Conservation (phyloP, 2,888 invertebrate genomes). For the Eilema caniola region DNA sequence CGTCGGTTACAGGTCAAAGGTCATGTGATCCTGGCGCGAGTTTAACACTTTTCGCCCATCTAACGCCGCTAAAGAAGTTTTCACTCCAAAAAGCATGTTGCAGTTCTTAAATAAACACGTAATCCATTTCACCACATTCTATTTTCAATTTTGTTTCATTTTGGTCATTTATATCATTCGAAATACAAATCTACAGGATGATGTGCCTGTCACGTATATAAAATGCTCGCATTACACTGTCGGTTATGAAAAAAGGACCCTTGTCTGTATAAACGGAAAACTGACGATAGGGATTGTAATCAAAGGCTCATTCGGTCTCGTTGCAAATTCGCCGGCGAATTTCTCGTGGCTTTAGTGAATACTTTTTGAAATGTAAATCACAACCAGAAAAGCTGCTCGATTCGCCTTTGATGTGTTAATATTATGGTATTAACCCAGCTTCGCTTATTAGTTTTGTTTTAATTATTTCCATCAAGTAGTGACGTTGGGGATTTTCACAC, state of each 20-base stretch:
- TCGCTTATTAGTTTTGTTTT: conserved; percentile 70
- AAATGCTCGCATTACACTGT: not conserved
- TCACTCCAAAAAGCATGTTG: not conserved
- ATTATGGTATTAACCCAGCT: conserved; percentile 65
- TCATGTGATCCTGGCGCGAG: too few relatives aligned
- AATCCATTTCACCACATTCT: not conserved
- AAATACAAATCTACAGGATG: not conserved
- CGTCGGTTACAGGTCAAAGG: too few relatives aligned
- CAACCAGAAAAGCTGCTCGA: conserved; percentile 72
- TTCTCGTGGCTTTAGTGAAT: conserved; percentile 21
- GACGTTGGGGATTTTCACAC: too few relatives aligned
- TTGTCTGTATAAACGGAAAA: conserved; percentile 12
- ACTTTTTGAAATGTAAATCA: conserved; percentile 84
- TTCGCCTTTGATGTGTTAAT: conserved; percentile 83
- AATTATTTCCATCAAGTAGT: conserved; percentile 53
- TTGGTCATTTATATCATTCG: not conserved
- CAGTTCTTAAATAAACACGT: not conserved
- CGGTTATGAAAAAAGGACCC: not conserved
- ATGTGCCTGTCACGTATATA: not conserved
- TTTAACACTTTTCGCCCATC: too few relatives aligned
- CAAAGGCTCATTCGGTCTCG: not conserved
- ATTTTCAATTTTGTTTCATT: not conserved
- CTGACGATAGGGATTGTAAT: conserved; percentile 12
- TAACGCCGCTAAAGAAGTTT: too few relatives aligned
- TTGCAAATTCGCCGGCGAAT: conserved; percentile 5